Base-by-base conservation (phyloP, 2,888 invertebrate genomes). In the Hyppa rectilinea region DNA sequence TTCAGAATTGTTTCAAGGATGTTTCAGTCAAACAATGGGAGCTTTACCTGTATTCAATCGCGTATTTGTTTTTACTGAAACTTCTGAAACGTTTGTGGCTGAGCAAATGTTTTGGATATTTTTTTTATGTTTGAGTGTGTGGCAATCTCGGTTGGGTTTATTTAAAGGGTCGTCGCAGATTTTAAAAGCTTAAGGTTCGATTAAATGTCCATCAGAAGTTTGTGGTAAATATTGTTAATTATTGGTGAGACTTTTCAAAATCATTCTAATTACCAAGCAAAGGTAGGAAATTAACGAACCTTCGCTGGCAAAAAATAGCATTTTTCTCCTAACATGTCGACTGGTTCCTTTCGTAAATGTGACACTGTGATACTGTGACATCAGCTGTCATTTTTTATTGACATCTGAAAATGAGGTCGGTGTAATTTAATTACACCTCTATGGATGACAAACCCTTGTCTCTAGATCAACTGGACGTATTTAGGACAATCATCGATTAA, bases 1-100 rank as follows among this genome's bases (percentile, higher is more conserved):
- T 74, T 55, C 62, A 52, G 55, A 73, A 76, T 80, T 76, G 71
- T 85, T 85, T 76, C 66, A 74, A 74, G 68, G 38, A 74, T 70
- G 50, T 72, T 79, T 71, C 40, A 43, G 12, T 14, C n/a, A 59
- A 80, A 76, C 69, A 83, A 72, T 62, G 20, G n/a, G 0, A 68
- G 56, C 31, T 40, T 60, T 76, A 60, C 53, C 34, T 58, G 61
- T 59, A 77, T 73, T 59, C 72, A 71, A 80, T 77, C 36, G 55
- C 23, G 50, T 68, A 69, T 82, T 84, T 73, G 60, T 72, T 80
- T 82, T 67, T 56, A 55, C 62, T 55, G 31, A 65, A 76, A 60
- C 68, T 62, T 60, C 59, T 47, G 36, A 65, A 68, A 58, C 71
- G 69, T 63, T 73, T 56, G 59, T 10, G 23, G 50, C 38, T 71